A percentile compares a stretch with the other conserved stretches of the same genome.
Conservation (phyloP, 1,140 invertebrate genomes). For the Phymastichus coffea region DNA sequence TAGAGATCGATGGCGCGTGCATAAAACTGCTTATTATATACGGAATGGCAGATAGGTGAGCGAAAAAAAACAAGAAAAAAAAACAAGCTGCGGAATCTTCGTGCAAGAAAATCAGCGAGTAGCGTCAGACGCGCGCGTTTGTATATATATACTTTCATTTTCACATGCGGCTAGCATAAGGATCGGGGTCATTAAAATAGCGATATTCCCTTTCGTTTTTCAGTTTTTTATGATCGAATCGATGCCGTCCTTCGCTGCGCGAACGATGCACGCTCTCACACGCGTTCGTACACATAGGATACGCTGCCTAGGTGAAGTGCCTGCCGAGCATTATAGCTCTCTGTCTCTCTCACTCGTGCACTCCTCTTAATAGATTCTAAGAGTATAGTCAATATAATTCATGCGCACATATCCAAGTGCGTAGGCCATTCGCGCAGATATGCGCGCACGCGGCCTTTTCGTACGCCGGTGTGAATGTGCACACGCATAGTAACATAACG, state of each 20-base stretch:
- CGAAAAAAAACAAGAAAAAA: no score
- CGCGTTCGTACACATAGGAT: not conserved
- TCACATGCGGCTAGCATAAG: constrained; percentile 11
- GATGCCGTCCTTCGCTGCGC: constrained; percentile 16
- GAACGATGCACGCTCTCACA: not conserved
- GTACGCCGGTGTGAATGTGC: not conserved
- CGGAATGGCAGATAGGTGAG: no score
- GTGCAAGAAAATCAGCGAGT: not conserved
- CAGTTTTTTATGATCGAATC: constrained; percentile 2
- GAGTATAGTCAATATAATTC: constrained; percentile 17
- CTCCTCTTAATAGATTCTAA: constrained; percentile 10
- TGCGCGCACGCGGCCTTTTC: no score
- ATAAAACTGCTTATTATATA: no score
- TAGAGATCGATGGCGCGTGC: no score
- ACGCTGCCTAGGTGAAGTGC: no score
- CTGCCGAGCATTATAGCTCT: not conserved
- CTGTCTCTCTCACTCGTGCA: not conserved
- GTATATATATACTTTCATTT: constrained; percentile 7
- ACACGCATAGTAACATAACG: no score
- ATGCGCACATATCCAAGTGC: constrained; percentile 13
- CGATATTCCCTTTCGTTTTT: constrained; percentile 23
- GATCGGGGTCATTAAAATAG: constrained; percentile 22
- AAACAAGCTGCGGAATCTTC: no score
- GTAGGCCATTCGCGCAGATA: constrained; percentile 1
- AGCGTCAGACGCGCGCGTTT: not conserved